Percentiles rank a stretch among this genome's conserved stretches.
Conservation (phyloP, 2,113 vertebrate genomes). For the Pandion haliaetus region DNA sequence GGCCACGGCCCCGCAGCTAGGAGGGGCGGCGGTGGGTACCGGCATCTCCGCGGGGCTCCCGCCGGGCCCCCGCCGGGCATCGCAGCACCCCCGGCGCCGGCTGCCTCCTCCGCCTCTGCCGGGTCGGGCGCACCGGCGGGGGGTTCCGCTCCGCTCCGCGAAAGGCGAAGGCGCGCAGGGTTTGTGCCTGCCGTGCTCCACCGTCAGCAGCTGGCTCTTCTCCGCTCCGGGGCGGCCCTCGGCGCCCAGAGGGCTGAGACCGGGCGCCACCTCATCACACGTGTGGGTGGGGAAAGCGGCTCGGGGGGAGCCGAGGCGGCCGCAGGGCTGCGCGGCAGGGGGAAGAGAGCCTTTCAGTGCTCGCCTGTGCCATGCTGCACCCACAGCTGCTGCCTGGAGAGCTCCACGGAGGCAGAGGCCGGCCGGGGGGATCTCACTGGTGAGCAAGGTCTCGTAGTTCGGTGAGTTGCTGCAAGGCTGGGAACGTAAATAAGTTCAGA, state of each 20-base stretch:
- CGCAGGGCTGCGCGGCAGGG: not conserved
- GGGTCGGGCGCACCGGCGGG: too few relatives aligned
- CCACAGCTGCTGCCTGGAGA: not conserved
- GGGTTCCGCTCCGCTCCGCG: not conserved
- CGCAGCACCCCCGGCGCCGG: not conserved
- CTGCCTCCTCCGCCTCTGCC: not conserved
- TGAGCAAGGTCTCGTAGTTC: fast-evolving
- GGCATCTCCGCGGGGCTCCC: constrained; percentile 58
- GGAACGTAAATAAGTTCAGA: fast-evolving
- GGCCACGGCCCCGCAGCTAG: not conserved
- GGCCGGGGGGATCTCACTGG: not conserved
- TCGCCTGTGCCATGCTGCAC: not conserved
- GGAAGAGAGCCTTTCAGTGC: not conserved
- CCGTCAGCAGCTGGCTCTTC: not conserved
- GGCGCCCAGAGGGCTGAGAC: not conserved
- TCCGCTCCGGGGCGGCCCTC: not conserved
- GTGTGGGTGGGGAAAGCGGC: not conserved
- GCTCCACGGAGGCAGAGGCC: fast-evolving
- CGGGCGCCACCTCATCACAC: not conserved
- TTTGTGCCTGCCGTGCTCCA: not conserved
- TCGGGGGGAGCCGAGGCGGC: not conserved
- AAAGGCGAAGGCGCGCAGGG: not conserved
- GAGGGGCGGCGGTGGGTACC: constrained; percentile 62
- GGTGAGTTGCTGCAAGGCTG: not conserved
- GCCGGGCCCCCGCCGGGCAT: not conserved